Percentiles rank a stretch among this genome's conserved stretches.
Conservation (phyloP, 53 echinoderm and acorn worm genomes). For the Zoroaster sp. region DNA sequence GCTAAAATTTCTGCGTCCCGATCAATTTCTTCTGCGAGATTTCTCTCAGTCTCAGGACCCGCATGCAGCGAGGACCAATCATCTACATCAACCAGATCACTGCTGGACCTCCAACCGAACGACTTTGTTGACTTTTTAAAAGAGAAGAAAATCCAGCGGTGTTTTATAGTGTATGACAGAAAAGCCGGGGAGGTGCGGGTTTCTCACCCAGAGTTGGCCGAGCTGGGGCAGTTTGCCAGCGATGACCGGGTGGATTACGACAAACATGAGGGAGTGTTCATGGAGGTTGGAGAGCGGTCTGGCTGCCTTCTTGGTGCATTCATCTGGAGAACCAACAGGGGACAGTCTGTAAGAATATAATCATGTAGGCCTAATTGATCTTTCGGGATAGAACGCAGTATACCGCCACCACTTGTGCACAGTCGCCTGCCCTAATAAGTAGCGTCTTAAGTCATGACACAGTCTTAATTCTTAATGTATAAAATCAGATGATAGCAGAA, state of each 20-base stretch:
- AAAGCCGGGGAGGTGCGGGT: slow-evolving; percentile 41
- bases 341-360: slow-evolving; percentile 80
- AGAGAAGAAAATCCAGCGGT: slow-evolving; percentile 49
- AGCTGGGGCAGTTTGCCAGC: slow-evolving; percentile 34
- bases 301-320: slow-evolving; percentile 74
- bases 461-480: too few relatives aligned
- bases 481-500: too few relatives aligned
- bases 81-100: not conserved
- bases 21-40: not conserved
- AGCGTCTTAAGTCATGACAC: too few relatives aligned
- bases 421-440: too few relatives aligned
- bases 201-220: slow-evolving; percentile 65
- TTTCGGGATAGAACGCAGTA: too few relatives aligned
- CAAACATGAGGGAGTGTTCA: slow-evolving; percentile 74
- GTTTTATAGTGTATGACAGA: slow-evolving; percentile 63
- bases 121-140: slow-evolving; percentile 63
- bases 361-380: too few relatives aligned
- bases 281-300: slow-evolving; percentile 74
- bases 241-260: slow-evolving; percentile 70
- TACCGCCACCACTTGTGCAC: too few relatives aligned
- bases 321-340: slow-evolving; percentile 76
- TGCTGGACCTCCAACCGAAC: slow-evolving; percentile 61
- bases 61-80: not conserved
- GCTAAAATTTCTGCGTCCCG: not conserved
- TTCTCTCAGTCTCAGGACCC: not conserved